Percentiles rank a stretch among this genome's conserved stretches.
Evolutionary conservation across 37 sponge, comb jelly and placozoan genomes (phyloP).

Genomic region (Chondrilla cf. caribensis): DNA sequence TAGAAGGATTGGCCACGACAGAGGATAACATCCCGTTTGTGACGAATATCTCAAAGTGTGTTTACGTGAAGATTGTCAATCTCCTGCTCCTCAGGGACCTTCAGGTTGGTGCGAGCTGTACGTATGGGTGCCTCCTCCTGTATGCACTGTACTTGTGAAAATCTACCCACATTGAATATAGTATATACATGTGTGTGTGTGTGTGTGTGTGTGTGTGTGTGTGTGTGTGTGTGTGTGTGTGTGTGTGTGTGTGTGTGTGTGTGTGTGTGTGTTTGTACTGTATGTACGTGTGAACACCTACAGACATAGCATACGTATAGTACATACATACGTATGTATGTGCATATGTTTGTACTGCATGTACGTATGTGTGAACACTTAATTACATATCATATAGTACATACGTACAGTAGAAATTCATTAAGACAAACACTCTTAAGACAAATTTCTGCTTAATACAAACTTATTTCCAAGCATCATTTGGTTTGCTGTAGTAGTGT

Average conservation of each 20-base stretch:
- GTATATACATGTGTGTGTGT: background rate
- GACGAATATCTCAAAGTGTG: background rate
- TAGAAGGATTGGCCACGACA: slow-evolving; percentile 1
- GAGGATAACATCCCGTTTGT: background rate
- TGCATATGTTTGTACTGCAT: too few species aligned
- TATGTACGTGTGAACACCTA: too few species aligned
- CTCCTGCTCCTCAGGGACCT: background rate
- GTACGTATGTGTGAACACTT: too few species aligned
- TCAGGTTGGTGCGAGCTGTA: background rate
- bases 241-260: slow-evolving; percentile 25
- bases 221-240: slow-evolving; percentile 12
- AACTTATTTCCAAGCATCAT: too few species aligned
- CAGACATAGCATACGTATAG: too few species aligned
- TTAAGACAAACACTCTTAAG: too few species aligned
- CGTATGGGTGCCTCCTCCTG: background rate
- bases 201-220: slow-evolving; percentile 18
- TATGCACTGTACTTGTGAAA: background rate
- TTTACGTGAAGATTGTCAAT: background rate
- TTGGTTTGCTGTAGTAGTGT: too few species aligned
- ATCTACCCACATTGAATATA: background rate
- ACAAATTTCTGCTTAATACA: too few species aligned
- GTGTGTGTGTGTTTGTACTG: slow-evolving; percentile 15
- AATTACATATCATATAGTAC: too few species aligned
- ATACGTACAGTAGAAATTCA: too few species aligned
- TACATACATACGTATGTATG: too few species aligned